Percentiles rank a stretch among this genome's conserved stretches.
phyloP scores from a whole-genome alignment of 2,888 invertebrate species.

The Dexiosoma caninum region DNA sequence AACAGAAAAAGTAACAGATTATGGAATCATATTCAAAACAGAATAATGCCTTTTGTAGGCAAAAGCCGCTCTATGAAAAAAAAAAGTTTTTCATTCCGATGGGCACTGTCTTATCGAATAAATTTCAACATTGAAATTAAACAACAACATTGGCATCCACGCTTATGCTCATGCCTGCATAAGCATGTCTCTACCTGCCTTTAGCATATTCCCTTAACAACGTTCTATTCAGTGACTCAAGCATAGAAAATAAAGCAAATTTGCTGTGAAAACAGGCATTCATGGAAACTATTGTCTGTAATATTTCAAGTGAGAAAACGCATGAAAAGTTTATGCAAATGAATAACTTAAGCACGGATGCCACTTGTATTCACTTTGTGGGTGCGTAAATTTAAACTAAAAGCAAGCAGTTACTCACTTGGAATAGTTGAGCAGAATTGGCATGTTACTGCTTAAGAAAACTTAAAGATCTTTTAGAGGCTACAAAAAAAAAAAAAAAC shows the following conservation, averaged over 20 bases:
- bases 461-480: neutral
- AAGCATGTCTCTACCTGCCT: too few species aligned
- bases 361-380: neutral
- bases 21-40: too few species aligned
- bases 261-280: slow-evolving; percentile 8
- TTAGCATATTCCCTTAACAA: too few species aligned
- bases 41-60: too few species aligned
- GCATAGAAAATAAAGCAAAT: slow-evolving; percentile 7
- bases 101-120: too few species aligned
- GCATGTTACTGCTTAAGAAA: neutral
- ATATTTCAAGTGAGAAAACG: slow-evolving; percentile 42
- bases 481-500: too few species aligned
- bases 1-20: too few species aligned
- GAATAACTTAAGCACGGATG: slow-evolving; percentile 4
- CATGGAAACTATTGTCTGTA: slow-evolving; percentile 37
- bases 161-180: too few species aligned
- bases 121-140: too few species aligned
- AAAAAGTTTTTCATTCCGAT: too few species aligned
- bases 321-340: slow-evolving; percentile 14
- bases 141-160: too few species aligned
- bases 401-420: slow-evolving; percentile 1
- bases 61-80: too few species aligned
- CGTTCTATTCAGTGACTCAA: slow-evolving; percentile 15
- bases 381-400: neutral
- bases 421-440: slow-evolving; percentile 4